Base-by-base conservation (phyloP, 2,113 vertebrate species). In the Pyxicephalus adspersus region DNA sequence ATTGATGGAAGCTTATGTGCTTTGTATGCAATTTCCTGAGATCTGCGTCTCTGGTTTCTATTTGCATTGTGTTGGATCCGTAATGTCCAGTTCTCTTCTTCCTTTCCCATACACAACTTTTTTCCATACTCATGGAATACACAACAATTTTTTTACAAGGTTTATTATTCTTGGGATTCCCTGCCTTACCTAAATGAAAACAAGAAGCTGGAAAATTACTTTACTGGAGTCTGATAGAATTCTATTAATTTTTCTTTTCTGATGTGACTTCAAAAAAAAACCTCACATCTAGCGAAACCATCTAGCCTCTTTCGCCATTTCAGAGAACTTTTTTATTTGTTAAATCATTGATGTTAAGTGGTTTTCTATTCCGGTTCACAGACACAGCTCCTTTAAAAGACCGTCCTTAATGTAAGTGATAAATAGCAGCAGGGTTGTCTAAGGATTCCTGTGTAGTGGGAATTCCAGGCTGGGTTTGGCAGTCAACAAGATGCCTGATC, bases 351-450 rank as follows among this genome's bases (percentile, higher is more conserved):
- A 58, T 74, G 71, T 74, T 34, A 23, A 74, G 55, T 74, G 55
- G 28, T 55, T 58, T 57, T 74, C 3, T 22, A 22, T 73, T 26
- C 28, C 52, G 29, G 26, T 25, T 74, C 71, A 18, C 55, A 74
- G 54, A 23, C 71, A 38, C 34, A 34, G 71, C 31, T 74, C 20
- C 70, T 74, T 74, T 74, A 74, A 58, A 74, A 38, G 71, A 55
- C 20, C 18, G 54, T 8, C 26, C 70, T 38, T 13, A 38, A 38
- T 31, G 57, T 22, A 54, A 58, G 70, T 54, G 20, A 58, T 73
- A 73, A 73, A 73, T 73, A 66, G 25, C 23, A 64, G 64, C 54
- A 68, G 52, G 77, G 77, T 68, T 79, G 77, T 79, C 8, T 79
- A 54, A 79, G 77, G 77, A 68, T 79, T 68, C 77, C 64, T 64